Base-by-base conservation (phyloP, 2,888 invertebrate genomes). In the Polymixis flavicincta region DNA sequence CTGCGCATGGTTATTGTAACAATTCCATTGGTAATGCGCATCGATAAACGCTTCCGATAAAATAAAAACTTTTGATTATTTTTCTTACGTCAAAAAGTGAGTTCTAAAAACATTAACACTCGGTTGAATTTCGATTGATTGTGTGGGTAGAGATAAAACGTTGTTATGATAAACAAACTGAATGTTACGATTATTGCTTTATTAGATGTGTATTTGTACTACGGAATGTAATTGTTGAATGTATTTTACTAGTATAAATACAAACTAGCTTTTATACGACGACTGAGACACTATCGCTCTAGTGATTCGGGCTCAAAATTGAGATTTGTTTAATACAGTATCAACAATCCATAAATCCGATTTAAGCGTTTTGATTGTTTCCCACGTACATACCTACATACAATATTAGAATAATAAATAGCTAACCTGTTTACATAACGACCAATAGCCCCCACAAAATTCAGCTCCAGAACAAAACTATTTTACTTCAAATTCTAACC, bases 1-100 rank as follows among this genome's bases (percentile, higher is more conserved):
- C 86, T 85, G 89, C 90, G 89, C 90, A 86, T 80, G 88, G 70
- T 45, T 75, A 88, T 92, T 92, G 92, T 91, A 89, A 92, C 93
- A 90, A 89, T 90, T 90, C 86, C 87, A 89, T 90, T 89, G 79
- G 84, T 83, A 92, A 92, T 91, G 90, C 89, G 89, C 88, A 91
- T 91, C 88, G 89, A 86, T 87, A 83, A 84, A 67, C 73, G 65
- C 74, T 57, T 42, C 52, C 60, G 65, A 76, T 84, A 82, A 79
- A 79, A 79, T 57, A 74, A 74, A 64, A 77, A 67, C 74, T 42
- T 65, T 63, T 57, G 22, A 71, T 75, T 48, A 63, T 69, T 73
- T 42, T 68, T 74, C 14, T 76, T 37, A 76, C 54, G 55, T 61
- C 66, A 50, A 67, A 80, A 78, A 66, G 37, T 78, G 54, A 75